Conservation (phyloP, 2,113 vertebrate genomes). For the Chlamydotis undulata region DNA sequence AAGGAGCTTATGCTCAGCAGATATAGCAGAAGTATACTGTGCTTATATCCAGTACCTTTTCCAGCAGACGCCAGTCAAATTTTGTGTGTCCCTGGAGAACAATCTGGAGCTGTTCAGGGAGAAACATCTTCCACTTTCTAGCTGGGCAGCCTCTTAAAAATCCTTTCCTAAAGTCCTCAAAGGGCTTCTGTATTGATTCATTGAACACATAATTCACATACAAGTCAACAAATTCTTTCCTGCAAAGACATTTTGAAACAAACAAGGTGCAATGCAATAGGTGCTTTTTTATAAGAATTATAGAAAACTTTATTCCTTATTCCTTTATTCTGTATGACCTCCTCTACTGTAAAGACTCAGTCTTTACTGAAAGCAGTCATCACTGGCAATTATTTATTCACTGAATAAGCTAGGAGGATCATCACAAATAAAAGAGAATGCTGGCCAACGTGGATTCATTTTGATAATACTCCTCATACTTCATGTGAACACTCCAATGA, state of each 20-base stretch:
- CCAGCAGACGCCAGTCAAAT: conserved; percentile 66
- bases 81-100: conserved; percentile 49
- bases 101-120: conserved; percentile 61
- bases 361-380: not conserved
- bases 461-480: not conserved
- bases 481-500: not conserved
- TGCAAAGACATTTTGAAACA: conserved; percentile 25
- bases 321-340: not conserved
- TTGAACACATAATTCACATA: conserved; percentile 69
- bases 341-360: not conserved
- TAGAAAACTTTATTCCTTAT: not conserved
- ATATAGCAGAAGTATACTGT: not conserved
- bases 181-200: conserved; percentile 57
- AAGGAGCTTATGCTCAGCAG: not conserved
- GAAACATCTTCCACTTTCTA: conserved; percentile 58
- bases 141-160: conserved; percentile 68
- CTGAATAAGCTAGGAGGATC: not conserved
- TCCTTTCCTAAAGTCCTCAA: conserved; percentile 60
- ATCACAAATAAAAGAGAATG: not conserved
- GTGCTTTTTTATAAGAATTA: not conserved
- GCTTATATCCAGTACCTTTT: conserved; percentile 29
- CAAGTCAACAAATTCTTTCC: conserved; percentile 72
- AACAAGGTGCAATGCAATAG: not conserved
- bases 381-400: not conserved
- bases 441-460: not conserved